Evolutionary conservation across 2,113 vertebrate species (phyloP).

Genomic region (Aix galericulata): DNA sequence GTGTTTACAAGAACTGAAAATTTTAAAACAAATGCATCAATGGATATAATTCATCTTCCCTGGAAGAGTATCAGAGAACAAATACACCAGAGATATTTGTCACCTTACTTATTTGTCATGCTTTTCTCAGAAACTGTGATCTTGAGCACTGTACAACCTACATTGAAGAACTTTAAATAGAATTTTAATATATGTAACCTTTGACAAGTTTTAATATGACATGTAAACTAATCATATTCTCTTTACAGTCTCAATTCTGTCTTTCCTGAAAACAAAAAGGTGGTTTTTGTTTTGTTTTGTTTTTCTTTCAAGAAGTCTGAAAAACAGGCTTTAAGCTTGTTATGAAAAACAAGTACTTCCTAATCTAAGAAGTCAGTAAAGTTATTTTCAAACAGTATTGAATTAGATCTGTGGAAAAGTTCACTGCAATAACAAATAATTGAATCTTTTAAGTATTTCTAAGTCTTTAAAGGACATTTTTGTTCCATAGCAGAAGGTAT

Average conservation of each 20-base stretch:
- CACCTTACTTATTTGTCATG: neutral
- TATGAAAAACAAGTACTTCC: neutral
- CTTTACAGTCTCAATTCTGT: neutral
- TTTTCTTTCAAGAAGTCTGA: neutral
- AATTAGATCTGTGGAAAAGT: neutral
- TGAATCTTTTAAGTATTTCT: neutral
- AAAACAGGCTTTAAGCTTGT: neutral
- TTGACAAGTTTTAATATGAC: neutral
- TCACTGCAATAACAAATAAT: neutral
- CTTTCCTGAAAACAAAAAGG: neutral
- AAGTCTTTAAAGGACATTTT: neutral
- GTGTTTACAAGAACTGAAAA: neutral
- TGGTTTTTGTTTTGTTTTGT: neutral
- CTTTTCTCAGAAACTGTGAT: neutral
- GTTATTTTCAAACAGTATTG: neutral
- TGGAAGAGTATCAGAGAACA: neutral
- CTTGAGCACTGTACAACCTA: neutral
- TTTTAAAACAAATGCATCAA: neutral
- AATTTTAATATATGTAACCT: neutral
- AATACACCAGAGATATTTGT: neutral
- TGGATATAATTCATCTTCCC: neutral
- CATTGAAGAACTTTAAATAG: neutral
- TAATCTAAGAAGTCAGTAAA: neutral
- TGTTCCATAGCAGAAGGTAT: neutral
- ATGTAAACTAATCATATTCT: neutral